phyloP scores from a whole-genome alignment of 37 sponge, comb jelly and placozoan species.

The Halichondria panicea region DNA sequence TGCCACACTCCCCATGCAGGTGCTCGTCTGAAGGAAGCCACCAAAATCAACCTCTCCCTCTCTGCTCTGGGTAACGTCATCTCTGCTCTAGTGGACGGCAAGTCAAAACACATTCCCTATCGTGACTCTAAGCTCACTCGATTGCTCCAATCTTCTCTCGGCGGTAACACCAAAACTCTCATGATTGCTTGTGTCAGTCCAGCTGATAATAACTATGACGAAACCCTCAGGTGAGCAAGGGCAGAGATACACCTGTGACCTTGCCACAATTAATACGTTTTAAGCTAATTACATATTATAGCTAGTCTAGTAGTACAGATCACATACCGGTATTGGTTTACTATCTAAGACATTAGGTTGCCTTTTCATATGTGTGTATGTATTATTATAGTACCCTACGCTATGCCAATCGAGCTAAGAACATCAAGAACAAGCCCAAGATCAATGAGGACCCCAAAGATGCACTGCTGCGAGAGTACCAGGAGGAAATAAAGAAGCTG shows the following conservation, averaged over 20 bases:
- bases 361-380: neutral
- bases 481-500: conserved; percentile 88
- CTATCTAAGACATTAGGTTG: neutral
- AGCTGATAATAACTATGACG: conserved; percentile 98
- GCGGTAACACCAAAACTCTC: conserved; percentile 98
- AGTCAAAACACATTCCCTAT: conserved; percentile 96
- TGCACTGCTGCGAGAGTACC: conserved; percentile 91
- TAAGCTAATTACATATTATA: no score
- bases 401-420: conserved; percentile 92
- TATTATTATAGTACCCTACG: conserved; percentile 45
- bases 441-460: conserved; percentile 99
- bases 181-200: conserved; percentile 98
- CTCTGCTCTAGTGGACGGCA: conserved; percentile 97
- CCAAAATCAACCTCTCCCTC: conserved; percentile 97
- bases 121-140: conserved; percentile 97
- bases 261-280: no score
- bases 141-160: conserved; percentile 88
- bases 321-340: no score
- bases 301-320: no score
- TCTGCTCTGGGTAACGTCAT: conserved; percentile 99
- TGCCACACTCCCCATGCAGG: conserved; percentile 7
- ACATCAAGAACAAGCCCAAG: conserved; percentile 98
- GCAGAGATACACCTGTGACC: no score
- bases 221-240: conserved; percentile 84
- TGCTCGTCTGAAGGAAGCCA: conserved; percentile 91